Conservation (phyloP, 2,113 vertebrate genomes). For the Notarius lentiginosus region DNA sequence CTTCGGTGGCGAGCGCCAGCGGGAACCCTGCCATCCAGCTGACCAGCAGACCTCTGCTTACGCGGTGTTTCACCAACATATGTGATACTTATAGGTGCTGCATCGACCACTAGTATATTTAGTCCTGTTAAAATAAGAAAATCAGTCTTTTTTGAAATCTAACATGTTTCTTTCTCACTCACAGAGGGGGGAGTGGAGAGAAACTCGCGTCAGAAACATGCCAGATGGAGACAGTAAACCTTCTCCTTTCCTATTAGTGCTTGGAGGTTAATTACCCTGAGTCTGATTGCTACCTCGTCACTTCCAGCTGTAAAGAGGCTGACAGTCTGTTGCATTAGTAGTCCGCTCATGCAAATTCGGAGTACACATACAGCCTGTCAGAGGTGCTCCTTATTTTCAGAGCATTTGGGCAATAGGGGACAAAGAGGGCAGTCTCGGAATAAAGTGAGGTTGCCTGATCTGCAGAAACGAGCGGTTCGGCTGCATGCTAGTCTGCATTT, state of each 20-base stretch:
- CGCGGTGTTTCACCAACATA: no score
- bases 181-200: neutral
- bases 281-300: slow-evolving; percentile 6
- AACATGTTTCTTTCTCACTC: no score
- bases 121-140: no score
- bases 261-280: neutral
- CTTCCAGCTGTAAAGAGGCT: neutral
- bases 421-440: neutral
- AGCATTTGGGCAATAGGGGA: neutral
- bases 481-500: neutral
- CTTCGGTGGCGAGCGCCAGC: no score
- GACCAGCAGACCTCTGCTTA: no score
- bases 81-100: no score
- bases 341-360: neutral
- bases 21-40: no score
- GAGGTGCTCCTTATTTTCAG: neutral
- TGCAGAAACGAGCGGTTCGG: no score
- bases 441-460: neutral
- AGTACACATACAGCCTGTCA: neutral
- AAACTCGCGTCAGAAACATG: neutral
- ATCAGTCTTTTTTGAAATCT: no score
- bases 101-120: no score
- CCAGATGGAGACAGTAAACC: neutral
- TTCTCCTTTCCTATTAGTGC: slow-evolving; percentile 9
- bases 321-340: neutral